These are phyloP conservation scores for Mimumesa dahlbomi DNA, from an alignment of 2,888 invertebrate genomes.

Conservation along the genomic window DNA sequence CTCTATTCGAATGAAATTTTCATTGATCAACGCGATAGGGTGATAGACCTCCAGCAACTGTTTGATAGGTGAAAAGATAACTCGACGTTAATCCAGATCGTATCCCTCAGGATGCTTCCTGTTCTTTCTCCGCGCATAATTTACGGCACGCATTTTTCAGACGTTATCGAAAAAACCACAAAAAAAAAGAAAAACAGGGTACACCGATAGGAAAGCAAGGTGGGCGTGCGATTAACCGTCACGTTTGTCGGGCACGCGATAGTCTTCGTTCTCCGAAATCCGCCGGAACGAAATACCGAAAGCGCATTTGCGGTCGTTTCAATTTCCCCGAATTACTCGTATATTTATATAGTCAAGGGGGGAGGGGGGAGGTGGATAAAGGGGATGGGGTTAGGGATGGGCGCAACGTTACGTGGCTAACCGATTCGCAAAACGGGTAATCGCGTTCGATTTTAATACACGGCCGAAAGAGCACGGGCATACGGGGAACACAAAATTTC, in stretches of 20 bases:
- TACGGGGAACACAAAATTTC: slow-evolving; percentile 40
- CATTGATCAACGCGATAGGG: too few relatives aligned
- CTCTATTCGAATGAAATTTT: too few relatives aligned
- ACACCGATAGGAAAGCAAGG: neutral
- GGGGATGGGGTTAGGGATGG: slow-evolving; percentile 22
- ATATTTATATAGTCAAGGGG: slow-evolving; percentile 43
- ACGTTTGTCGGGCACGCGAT: slow-evolving; percentile 1
- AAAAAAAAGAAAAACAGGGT: too few relatives aligned
- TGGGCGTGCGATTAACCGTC: neutral
- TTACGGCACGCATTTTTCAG: too few relatives aligned
- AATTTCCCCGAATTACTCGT: slow-evolving; percentile 20
- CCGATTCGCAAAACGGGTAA: slow-evolving; percentile 57
- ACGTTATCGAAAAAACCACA: too few relatives aligned
- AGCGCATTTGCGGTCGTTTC: slow-evolving; percentile 21
- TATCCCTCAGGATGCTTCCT: too few relatives aligned
- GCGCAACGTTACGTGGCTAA: slow-evolving; percentile 37
- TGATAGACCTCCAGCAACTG: too few relatives aligned
- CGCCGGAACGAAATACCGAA: slow-evolving; percentile 11
- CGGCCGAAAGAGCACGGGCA: slow-evolving; percentile 50
- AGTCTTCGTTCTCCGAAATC: slow-evolving; percentile 10
- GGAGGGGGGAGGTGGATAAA: neutral
- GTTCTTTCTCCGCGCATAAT: too few relatives aligned
- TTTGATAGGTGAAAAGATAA: too few relatives aligned
- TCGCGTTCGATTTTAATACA: slow-evolving; percentile 61
- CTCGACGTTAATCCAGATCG: too few relatives aligned